phyloP scores from a whole-genome alignment of 2,797 vertebrate genomes.

The Malurus splendens region DNA sequence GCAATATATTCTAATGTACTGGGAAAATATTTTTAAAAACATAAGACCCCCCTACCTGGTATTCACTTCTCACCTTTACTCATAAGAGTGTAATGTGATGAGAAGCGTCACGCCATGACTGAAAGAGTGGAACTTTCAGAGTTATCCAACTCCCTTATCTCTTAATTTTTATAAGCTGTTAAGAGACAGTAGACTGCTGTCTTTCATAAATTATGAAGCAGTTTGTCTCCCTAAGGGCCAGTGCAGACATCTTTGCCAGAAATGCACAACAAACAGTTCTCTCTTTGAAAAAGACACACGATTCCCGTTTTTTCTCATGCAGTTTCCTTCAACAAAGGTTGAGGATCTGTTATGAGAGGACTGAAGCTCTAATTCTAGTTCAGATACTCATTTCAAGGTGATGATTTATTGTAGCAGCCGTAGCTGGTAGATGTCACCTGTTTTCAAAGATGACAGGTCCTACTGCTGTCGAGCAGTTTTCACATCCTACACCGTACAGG shows the following conservation, averaged over 20 bases:
- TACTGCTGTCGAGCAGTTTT: background rate
- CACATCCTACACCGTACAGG: background rate
- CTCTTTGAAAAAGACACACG: background rate
- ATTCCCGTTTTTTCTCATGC: background rate
- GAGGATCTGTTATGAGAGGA: background rate
- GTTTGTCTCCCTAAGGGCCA: background rate
- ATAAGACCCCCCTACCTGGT: background rate
- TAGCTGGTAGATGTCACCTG: background rate
- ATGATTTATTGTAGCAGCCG: background rate
- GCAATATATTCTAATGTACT: background rate
- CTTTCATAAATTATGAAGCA: background rate
- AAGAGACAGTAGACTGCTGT: background rate
- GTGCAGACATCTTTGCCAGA: background rate
- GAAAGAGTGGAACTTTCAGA: background rate
- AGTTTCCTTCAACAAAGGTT: background rate
- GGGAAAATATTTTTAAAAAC: background rate
- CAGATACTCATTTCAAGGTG: background rate
- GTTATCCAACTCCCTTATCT: background rate
- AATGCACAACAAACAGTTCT: background rate
- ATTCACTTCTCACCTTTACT: background rate
- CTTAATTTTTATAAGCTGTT: too few species aligned
- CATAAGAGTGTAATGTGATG: background rate
- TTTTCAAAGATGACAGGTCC: background rate
- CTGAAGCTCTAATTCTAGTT: background rate
- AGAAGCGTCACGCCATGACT: background rate